Percentiles rank a stretch among this genome's conserved stretches.
Evolutionary conservation across 30 jellyfish, hydroid and myxozoan genomes (phyloP).

Genomic region (Cassiopea xamachana): DNA sequence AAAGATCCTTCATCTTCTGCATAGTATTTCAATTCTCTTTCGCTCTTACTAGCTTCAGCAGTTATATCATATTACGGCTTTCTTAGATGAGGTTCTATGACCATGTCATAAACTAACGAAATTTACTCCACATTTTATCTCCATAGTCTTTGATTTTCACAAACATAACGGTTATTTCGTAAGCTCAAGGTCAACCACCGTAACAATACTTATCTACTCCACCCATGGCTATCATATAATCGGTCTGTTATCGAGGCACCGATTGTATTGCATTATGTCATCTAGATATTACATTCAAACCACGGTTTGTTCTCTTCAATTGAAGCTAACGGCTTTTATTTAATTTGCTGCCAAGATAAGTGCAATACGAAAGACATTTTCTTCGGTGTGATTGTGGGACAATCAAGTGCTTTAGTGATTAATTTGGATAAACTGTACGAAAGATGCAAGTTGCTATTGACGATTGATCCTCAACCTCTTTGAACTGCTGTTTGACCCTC

Average conservation of each 20-base stretch:
- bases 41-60: background rate
- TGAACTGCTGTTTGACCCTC: no score
- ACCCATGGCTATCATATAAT: background rate
- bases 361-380: slow-evolving; percentile 2
- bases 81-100: background rate
- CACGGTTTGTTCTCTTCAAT: background rate
- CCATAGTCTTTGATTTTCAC: background rate
- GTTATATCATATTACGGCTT: background rate
- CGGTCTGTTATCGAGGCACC: background rate
- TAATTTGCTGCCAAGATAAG: background rate
- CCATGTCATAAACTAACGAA: background rate
- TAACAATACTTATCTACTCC: background rate
- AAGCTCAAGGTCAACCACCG: background rate
- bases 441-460: background rate
- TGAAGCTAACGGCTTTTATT: slow-evolving; percentile 1
- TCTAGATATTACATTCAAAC: background rate
- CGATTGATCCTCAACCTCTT: background rate
- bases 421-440: background rate
- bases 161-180: background rate
- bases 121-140: background rate
- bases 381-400: background rate
- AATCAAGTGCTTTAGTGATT: background rate
- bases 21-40: no score
- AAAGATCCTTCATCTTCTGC: no score
- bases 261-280: background rate